phyloP scores from a whole-genome alignment of 2,797 vertebrate species.

The Triplophysa bombifrons region DNA sequence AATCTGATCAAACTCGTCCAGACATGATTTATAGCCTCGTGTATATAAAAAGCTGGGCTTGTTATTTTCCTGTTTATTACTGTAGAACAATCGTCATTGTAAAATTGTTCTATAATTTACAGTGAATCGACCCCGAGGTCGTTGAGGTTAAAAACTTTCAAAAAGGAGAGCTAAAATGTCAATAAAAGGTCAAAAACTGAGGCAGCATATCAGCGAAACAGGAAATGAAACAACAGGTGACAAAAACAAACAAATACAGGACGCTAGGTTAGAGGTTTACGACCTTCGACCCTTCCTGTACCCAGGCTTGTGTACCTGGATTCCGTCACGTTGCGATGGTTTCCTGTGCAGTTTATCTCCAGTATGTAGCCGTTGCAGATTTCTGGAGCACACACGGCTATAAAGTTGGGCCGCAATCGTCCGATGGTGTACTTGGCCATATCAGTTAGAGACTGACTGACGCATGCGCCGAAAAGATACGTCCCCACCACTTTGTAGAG shows the following conservation, averaged over 20 bases:
- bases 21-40: no score
- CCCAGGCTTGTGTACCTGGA: constrained; percentile 77
- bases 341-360: constrained; percentile 84
- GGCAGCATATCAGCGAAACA: constrained; percentile 27
- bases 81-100: no score
- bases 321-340: constrained; percentile 78
- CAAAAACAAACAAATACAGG: constrained; percentile 50
- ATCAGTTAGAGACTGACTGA: constrained; percentile 93
- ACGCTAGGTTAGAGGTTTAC: constrained; percentile 12
- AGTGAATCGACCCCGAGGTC: neutral
- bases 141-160: neutral
- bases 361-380: constrained; percentile 82
- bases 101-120: no score
- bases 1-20: no score
- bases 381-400: constrained; percentile 82
- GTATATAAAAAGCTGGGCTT: no score
- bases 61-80: no score
- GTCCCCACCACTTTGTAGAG: constrained; percentile 96
- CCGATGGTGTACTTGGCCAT: constrained; percentile 94
- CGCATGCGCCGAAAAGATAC: constrained; percentile 86
- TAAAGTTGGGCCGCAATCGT: constrained; percentile 89
- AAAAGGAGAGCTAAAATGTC: constrained; percentile 12
- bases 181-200: constrained; percentile 41
- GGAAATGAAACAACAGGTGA: constrained; percentile 45
- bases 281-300: constrained; percentile 38